Evolutionary conservation across 2,113 vertebrate genomes (phyloP).

Genomic region (Petrocephalus microphthalmus): DNA sequence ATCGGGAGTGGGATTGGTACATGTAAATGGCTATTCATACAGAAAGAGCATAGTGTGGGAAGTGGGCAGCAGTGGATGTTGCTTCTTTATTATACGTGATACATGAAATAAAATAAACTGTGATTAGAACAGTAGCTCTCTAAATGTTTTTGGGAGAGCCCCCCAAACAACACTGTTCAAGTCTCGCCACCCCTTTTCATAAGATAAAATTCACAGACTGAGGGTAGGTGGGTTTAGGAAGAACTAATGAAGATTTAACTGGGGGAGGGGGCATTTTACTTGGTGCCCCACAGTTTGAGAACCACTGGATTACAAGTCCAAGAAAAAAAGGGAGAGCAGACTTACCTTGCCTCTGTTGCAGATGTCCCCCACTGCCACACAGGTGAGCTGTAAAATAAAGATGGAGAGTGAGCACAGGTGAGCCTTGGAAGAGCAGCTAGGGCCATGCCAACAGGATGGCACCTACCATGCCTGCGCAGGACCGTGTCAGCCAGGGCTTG

Average conservation of each 20-base stretch:
- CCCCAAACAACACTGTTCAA: neutral
- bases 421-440: neutral
- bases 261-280: neutral
- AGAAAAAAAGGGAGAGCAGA: neutral
- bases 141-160: neutral
- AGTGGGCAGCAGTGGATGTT: too few species aligned
- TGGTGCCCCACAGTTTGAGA: neutral
- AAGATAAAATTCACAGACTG: neutral
- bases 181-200: neutral
- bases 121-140: neutral
- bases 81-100: too few species aligned
- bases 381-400: conserved; percentile 76
- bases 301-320: neutral
- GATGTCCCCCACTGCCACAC: conserved; percentile 86
- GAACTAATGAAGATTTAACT: neutral
- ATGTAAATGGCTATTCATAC: neutral
- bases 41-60: neutral
- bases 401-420: neutral
- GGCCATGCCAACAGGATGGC: neutral
- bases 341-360: conserved; percentile 93
- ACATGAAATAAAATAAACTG: too few species aligned
- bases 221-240: neutral
- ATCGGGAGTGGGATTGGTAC: neutral
- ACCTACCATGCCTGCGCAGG: conserved; percentile 88
- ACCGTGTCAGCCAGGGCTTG: conserved; percentile 79